Evolutionary conservation across 2,113 vertebrate species (phyloP), one percentile per base, ranked within the genome.

Genomic region (Psophia crepitans): DNA sequence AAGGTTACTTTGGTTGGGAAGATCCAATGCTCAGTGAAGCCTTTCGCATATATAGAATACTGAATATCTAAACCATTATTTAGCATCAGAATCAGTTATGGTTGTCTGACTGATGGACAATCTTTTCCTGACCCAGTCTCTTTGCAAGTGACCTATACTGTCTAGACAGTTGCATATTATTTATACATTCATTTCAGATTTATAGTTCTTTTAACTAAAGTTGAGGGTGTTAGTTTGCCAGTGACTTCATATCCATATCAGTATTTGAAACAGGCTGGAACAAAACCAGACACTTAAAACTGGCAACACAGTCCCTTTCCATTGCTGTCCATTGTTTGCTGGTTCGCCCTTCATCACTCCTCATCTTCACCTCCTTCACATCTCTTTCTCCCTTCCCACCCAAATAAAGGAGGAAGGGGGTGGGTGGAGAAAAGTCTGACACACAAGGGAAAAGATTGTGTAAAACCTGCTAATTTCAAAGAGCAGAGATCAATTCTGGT

Each of bases 51-150:
- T 99, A 99, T 99, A 99, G 99, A 99, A 99, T 98, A 98, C 98
- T 99, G 99, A 99, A 99, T 99, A 99, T 99, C 98, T 98, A 98
- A 98, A 98, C 98, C 98, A 98, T 99, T 99, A 99, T 99, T 99
- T 99, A 99, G 99, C 99, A 99, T 99, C 99, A 99, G 99, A 99
- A 99, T 99, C 99, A 99, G 99, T 99, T 99, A 99, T 99, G 99
- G 99, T 99, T 99, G 99, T 99, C 99, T 99, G 99, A 98, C 99
- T 99, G 99, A 99, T 99, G 99, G 99, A 99, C 99, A 99, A 99
- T 99, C 99, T 99, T 98, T 98, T 98, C 98, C 98, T 99, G 98
- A 99, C 99, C 99, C 96, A 96, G 98, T 98, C 98, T 99, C 98
- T 99, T 98, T 98, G 98, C 98, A 98, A 98, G 98, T 99, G 99